Evolutionary conservation across 2,797 vertebrate species (phyloP).

Genomic region (Trachurus trachurus): DNA sequence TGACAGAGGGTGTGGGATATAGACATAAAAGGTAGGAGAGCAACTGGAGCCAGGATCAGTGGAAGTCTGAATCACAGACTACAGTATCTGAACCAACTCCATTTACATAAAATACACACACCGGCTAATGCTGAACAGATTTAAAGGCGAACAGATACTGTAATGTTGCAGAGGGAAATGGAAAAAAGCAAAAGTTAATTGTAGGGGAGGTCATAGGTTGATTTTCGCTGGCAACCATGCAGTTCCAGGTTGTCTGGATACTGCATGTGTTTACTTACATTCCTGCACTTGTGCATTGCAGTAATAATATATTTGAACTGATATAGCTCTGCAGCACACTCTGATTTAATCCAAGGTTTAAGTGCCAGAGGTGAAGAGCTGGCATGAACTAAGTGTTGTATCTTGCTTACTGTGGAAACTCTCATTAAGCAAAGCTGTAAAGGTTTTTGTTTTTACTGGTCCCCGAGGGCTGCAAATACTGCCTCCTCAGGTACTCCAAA

Average conservation of each 20-base stretch:
- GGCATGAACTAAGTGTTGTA: constrained; percentile 37
- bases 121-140: constrained; percentile 49
- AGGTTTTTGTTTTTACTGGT: constrained; percentile 60
- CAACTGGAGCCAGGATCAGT: constrained; percentile 43
- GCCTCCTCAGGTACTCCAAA: constrained; percentile 53
- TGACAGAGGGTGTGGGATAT: constrained; percentile 62
- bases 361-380: constrained; percentile 30
- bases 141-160: constrained; percentile 26
- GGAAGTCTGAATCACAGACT: constrained; percentile 48
- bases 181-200: constrained; percentile 15
- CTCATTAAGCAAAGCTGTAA: constrained; percentile 62
- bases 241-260: background rate
- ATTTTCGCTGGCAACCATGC: constrained; percentile 17
- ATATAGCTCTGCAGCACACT: constrained; percentile 5
- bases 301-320: constrained; percentile 9
- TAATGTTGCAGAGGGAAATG: background rate
- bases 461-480: constrained; percentile 46
- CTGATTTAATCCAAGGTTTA: constrained; percentile 31
- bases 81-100: constrained; percentile 25
- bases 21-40: constrained; percentile 47
- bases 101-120: constrained; percentile 42
- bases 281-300: constrained; percentile 2
- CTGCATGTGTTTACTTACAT: constrained; percentile 19
- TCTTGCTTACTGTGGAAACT: constrained; percentile 63
- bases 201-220: constrained; percentile 25